Evolutionary conservation across 2,797 vertebrate genomes (phyloP), one percentile per base, ranked within the genome.

Genomic region (Varecia variegata): DNA sequence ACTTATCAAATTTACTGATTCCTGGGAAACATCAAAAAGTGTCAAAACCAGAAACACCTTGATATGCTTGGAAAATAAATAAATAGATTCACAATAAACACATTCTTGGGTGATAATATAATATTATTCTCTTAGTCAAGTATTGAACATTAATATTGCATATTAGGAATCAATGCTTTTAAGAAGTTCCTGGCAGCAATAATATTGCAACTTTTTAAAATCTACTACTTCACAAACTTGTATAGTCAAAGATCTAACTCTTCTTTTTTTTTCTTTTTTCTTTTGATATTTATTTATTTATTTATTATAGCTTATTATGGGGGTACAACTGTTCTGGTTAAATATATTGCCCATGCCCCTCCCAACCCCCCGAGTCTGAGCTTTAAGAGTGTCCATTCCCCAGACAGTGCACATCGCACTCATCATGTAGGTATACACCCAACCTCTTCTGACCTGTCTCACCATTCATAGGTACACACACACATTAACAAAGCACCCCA

Each of bases 21-120:
- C 2, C 18, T 52, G n/a, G 32, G 2, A 47, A 87, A 32, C 27
- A 58, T 38, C 21, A 93, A 93, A 14, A 97, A 93, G 70, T 45
- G 12, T 54, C 43, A 86, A 70, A 25, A 68, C 27, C 3, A 77
- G 35, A 93, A 79, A 35, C 2, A 52, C 3, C 9, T 32, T 68
- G 13, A 15, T 54, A 40, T 81, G 21, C 18, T 62, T 77, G 8
- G 15, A 82, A 97, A 95, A 87, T 35, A 40, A 54, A 65, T 52
- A 80, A 62, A 74, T 21, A 80, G 5, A 76, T 20, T 79, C 23
- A 40, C 11, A 90, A 62, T 74, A 93, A 62, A 27, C 38, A 5
- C 5, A 58, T 86, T 62, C 10, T 50, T 7, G 18, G 32, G 17
- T 93, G 45, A 80, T 54, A 50, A 45, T 71, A 90, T 94, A 89